Percentiles rank a stretch among this genome's conserved stretches.
Evolutionary conservation across 2,113 vertebrate species (phyloP).

Genomic region (Bambusicola thoracicus): DNA sequence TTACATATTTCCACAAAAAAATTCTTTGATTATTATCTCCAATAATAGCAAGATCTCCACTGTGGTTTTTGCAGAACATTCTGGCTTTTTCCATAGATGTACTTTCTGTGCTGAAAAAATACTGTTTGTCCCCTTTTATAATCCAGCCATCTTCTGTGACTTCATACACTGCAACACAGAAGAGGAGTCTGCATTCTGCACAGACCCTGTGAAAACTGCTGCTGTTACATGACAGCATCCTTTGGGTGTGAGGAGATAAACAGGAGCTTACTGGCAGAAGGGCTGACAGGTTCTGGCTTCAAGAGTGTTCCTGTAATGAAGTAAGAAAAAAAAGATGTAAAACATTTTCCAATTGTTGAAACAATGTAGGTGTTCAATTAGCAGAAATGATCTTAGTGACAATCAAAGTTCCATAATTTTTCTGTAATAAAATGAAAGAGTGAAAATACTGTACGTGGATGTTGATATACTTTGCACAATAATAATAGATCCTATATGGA

Average conservation of each 20-base stretch:
- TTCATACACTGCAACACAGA: conserved; percentile 78
- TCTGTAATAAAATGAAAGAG: background rate
- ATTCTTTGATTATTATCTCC: conserved; percentile 84
- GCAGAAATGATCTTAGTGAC: background rate
- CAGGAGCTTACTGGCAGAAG: conserved; percentile 75
- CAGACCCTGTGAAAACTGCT: background rate
- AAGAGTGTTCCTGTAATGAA: conserved; percentile 81
- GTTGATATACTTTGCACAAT: background rate
- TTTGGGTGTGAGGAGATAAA: background rate
- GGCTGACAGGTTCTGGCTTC: conserved; percentile 80
- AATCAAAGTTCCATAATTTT: background rate
- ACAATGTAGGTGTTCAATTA: background rate
- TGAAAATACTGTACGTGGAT: background rate
- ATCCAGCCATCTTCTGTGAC: conserved; percentile 90
- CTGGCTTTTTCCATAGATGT: conserved; percentile 85
- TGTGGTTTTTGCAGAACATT: conserved; percentile 83
- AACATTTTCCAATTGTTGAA: background rate
- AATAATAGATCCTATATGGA: background rate
- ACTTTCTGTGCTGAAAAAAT: conserved; percentile 83
- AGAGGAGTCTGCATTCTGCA: background rate
- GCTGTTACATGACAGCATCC: background rate
- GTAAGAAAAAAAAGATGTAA: background rate
- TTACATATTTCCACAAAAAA: conserved; percentile 91
- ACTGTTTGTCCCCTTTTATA: conserved; percentile 85
- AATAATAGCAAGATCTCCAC: conserved; percentile 86